Base-by-base conservation (phyloP, 2,113 vertebrate species). In the Pungitius pungitius region DNA sequence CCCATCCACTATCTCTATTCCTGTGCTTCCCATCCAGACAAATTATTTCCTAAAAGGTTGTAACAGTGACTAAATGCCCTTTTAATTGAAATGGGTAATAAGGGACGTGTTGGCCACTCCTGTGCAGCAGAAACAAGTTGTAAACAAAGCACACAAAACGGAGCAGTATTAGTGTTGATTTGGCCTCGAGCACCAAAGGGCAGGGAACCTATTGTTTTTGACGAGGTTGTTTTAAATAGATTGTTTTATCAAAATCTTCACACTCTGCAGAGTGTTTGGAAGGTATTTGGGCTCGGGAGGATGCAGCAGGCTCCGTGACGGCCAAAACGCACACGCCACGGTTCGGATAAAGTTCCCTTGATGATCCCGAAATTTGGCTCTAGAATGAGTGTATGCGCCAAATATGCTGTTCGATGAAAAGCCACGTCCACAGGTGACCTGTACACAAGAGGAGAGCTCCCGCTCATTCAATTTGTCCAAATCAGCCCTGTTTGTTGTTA, bases 401-500 rank as follows among this genome's bases (percentile, higher is more conserved):
- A 30, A 30, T 30, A 30, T 30, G 30, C 6, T 30, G 6, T 5
- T 30, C 6, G 6, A 1, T 4, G 30, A 35, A 35, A 35, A 35
- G 33, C 4, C 33, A 1, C 6, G 33, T 35, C 6, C 5, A 35
- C 6, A 35, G 6, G 33, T 35, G 33, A 35, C 33, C 6, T 5
- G 33, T 35, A 35, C 33, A 35, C 33, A 5, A 5, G 33, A 35
- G 33, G 33, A 35, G 33, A 35, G 33, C 33, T 35, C 33, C 5
- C 0, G 33, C 6, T 35, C 33, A 35, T 30, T 30, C 3, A 35
- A 35, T 35, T 1, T 35, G 33, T 13, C 39, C 20, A 64, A 70
- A 7, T 70, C 39, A 52, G 43, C 43, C 78, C 35, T 78, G 58
- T 78, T 61, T 76, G 51, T 69, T 6, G 17, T 20, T 13, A n/a